phyloP scores from a whole-genome alignment of 53 echinoderm and acorn worm species.

The Henricia sp. region DNA sequence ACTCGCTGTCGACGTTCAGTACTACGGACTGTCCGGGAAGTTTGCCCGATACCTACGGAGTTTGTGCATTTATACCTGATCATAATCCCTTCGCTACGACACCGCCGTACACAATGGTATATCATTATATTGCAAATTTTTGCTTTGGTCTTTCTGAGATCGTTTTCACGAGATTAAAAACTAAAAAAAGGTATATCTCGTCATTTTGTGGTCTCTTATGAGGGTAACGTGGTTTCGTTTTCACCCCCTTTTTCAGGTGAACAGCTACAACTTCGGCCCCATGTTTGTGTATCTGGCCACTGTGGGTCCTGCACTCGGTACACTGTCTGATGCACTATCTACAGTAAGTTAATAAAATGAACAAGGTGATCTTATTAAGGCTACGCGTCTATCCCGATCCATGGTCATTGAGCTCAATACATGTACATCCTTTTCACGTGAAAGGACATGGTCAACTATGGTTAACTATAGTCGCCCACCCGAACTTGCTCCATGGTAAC shows the following conservation, averaged over 20 bases:
- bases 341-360: slow-evolving; percentile 4
- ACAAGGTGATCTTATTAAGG: no score
- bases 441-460: no score
- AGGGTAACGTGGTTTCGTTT: neutral
- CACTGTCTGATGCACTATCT: neutral
- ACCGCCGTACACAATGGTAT: slow-evolving; percentile 24
- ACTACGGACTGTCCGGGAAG: slow-evolving; percentile 12
- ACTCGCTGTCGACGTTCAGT: slow-evolving; percentile 16
- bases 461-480: no score
- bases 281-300: neutral
- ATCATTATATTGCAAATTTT: neutral
- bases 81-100: slow-evolving; percentile 1
- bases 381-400: no score
- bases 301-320: neutral
- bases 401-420: no score
- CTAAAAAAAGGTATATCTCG: no score
- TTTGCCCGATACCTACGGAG: slow-evolving; percentile 23
- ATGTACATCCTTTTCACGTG: no score
- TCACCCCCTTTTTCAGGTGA: slow-evolving; percentile 20
- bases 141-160: neutral
- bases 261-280: neutral
- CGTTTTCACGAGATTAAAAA: neutral
- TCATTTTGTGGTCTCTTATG: neutral
- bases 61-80: slow-evolving; percentile 34
- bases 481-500: no score